phyloP scores from a whole-genome alignment of 2,113 vertebrate genomes.

The Elephas maximus region DNA sequence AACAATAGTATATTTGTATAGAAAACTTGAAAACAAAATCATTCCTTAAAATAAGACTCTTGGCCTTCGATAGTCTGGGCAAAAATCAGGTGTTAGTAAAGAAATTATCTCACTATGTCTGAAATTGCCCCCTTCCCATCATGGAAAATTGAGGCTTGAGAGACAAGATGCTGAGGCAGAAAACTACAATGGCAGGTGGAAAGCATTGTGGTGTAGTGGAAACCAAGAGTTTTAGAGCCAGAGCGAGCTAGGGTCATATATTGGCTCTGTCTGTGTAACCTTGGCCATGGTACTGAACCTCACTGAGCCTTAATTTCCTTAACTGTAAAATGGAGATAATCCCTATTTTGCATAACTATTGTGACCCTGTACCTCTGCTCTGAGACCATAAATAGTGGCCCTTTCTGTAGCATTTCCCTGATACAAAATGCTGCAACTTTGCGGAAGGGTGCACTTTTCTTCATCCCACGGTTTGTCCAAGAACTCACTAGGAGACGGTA shows the following conservation, averaged over 20 bases:
- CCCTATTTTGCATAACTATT: background rate
- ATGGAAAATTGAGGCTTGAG: background rate
- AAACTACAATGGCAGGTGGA: too few relatives aligned
- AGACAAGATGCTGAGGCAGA: background rate
- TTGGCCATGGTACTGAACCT: background rate
- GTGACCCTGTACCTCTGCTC: background rate
- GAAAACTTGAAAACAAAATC: background rate
- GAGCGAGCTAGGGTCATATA: background rate
- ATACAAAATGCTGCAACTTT: background rate
- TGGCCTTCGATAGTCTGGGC: background rate
- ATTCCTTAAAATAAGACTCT: background rate
- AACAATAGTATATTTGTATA: background rate
- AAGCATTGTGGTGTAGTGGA: background rate
- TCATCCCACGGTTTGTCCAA: background rate
- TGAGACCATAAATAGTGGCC: background rate
- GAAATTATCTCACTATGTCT: background rate
- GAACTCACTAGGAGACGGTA: background rate
- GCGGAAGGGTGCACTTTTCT: background rate
- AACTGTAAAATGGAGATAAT: background rate
- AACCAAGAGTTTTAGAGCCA: background rate
- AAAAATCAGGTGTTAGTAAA: background rate
- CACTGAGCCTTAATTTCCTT: background rate
- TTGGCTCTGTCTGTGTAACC: background rate
- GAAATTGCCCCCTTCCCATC: too few relatives aligned
- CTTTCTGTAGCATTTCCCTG: background rate